Percentiles rank a stretch among this genome's conserved stretches.
Evolutionary conservation across 2,797 vertebrate species (phyloP).

Genomic region (Nannoperca obscura): DNA sequence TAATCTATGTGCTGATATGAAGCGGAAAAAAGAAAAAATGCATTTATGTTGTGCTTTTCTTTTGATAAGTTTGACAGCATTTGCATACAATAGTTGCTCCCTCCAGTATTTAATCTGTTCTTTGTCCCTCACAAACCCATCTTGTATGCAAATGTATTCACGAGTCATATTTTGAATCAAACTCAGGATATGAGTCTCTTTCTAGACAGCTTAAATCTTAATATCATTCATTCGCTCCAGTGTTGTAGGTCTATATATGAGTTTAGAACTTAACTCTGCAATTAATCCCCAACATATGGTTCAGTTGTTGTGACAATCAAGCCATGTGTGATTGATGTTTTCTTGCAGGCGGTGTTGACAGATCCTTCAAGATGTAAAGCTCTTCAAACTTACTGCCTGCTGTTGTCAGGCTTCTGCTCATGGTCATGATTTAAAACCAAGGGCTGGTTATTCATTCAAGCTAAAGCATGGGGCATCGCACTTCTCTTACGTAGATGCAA

Average conservation of each 20-base stretch:
- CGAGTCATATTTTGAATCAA: conserved; percentile 37
- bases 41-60: neutral
- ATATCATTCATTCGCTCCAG: conserved; percentile 11
- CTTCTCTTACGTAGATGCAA: neutral
- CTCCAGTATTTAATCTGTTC: conserved; percentile 17
- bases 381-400: conserved; percentile 7
- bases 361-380: conserved; percentile 51
- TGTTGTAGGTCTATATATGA: conserved; percentile 1
- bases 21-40: neutral
- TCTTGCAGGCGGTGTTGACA: conserved; percentile 38
- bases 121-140: conserved; percentile 6
- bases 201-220: conserved; percentile 3
- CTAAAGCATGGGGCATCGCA: neutral
- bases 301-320: conserved; percentile 35
- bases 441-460: neutral
- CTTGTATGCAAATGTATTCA: conserved; percentile 13
- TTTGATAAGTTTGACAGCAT: neutral
- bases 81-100: neutral
- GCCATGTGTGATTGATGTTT: conserved; percentile 42
- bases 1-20: conserved; percentile 25
- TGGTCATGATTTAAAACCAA: conserved; percentile 13
- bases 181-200: conserved; percentile 4
- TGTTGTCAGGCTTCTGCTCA: neutral
- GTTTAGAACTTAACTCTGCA: conserved; percentile 33
- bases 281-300: conserved; percentile 47